Conservation (phyloP, 2,888 invertebrate species). For the Scelioninae gen. 1 region DNA sequence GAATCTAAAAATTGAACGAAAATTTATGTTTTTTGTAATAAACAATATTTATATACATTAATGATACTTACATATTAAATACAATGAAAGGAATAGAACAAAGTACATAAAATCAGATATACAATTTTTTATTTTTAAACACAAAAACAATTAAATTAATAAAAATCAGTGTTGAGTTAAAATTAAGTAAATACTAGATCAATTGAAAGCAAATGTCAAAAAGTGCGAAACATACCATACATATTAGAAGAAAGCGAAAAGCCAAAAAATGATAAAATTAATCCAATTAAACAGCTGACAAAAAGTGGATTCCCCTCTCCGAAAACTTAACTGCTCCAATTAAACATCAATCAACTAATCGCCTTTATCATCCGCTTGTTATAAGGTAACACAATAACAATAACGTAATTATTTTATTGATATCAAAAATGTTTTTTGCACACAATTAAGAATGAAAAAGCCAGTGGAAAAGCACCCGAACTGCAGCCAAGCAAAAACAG, state of each 20-base stretch:
- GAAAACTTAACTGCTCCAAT: conserved; percentile 29
- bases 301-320: conserved; percentile 27
- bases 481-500: not conserved
- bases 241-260: conserved; percentile 24
- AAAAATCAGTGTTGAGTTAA: too few species aligned
- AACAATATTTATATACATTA: too few species aligned
- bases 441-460: not conserved
- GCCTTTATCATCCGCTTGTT: conserved; percentile 8
- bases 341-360: conserved; percentile 30
- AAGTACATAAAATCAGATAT: too few species aligned
- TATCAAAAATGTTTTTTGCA: conserved; percentile 7
- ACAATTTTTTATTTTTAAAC: too few species aligned
- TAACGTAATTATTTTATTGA: conserved; percentile 39
- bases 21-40: too few species aligned
- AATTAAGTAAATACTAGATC: too few species aligned
- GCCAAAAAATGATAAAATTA: conserved; percentile 33
- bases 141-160: too few species aligned
- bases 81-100: too few species aligned
- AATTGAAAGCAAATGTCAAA: too few species aligned
- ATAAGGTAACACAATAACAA: conserved; percentile 33
- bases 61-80: too few species aligned
- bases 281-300: conserved; percentile 20
- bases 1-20: too few species aligned
- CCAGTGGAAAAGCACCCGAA: too few species aligned
- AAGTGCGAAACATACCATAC: conserved; percentile 26